phyloP scores from a whole-genome alignment of 2,113 vertebrate genomes.

The Casuarius casuarius region DNA sequence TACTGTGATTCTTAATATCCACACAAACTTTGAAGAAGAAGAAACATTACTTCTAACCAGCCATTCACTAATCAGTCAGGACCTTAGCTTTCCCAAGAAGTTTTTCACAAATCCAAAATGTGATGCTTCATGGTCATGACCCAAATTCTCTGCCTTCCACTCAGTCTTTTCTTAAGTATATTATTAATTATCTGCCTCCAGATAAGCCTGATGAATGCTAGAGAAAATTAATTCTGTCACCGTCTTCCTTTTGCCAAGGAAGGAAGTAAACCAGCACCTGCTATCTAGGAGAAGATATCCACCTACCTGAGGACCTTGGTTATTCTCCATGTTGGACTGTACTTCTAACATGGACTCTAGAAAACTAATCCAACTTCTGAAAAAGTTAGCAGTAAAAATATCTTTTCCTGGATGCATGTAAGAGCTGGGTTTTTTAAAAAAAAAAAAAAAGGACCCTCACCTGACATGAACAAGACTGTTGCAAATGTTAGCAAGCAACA shows the following conservation, averaged over 20 bases:
- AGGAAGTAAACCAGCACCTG: neutral
- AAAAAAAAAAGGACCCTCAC: constrained; percentile 8
- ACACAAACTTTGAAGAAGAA: neutral
- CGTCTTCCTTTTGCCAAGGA: neutral
- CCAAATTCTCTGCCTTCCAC: neutral
- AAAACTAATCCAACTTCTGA: constrained; percentile 50
- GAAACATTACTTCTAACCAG: neutral
- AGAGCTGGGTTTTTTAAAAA: constrained; percentile 44
- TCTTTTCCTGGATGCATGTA: constrained; percentile 19
- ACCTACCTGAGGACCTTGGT: neutral
- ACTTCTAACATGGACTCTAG: constrained; percentile 12
- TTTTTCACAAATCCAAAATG: neutral
- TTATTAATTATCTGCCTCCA: neutral
- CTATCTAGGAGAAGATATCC: neutral
- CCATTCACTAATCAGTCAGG: neutral
- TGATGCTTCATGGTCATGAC: neutral
- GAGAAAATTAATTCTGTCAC: neutral
- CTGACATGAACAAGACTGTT: constrained; percentile 40
- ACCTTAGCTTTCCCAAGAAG: neutral
- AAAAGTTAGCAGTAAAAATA: constrained; percentile 49
- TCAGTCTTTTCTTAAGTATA: neutral
- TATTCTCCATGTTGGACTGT: neutral
- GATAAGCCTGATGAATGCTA: neutral
- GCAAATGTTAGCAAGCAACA: constrained; percentile 12
- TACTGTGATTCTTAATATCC: neutral